A percentile compares a stretch with the other conserved stretches of the same genome.
These are phyloP conservation scores for Brachyrhaphis roseni DNA, from an alignment of 2,797 vertebrate species.

Conservation along the genomic window DNA sequence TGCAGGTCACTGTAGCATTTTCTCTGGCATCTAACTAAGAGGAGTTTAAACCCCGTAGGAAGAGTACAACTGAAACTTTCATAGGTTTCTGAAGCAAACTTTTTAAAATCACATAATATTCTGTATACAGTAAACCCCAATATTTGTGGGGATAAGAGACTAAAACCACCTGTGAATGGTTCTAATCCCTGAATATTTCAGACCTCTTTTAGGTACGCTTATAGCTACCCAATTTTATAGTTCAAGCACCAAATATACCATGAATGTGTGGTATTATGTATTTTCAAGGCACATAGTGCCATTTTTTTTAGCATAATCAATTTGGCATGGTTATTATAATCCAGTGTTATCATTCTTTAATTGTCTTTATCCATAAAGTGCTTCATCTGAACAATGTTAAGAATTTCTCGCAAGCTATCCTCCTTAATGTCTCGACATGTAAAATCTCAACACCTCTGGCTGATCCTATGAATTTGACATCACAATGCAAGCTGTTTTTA, in stretches of 20 bases:
- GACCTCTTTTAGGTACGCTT: not conserved
- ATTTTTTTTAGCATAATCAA: no score
- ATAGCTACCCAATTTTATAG: not conserved
- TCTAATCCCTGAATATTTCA: not conserved
- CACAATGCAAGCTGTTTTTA: slow-evolving; percentile 44
- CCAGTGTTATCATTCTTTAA: not conserved
- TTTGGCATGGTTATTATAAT: not conserved
- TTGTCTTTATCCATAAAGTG: not conserved
- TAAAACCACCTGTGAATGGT: not conserved
- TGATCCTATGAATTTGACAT: slow-evolving; percentile 44
- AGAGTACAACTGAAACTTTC: not conserved
- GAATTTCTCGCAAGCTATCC: not conserved
- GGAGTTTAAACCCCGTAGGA: not conserved
- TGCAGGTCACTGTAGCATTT: not conserved
- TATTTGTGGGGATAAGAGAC: not conserved
- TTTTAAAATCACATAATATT: not conserved
- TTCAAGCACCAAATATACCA: not conserved
- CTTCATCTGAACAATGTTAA: not conserved
- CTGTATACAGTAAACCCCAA: not conserved
- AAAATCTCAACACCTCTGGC: slow-evolving; percentile 44
- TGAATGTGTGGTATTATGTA: no score
- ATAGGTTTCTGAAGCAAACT: not conserved
- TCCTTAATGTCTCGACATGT: slow-evolving; percentile 34
- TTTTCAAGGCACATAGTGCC: no score
- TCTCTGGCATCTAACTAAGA: not conserved